phyloP scores from a whole-genome alignment of 2,113 vertebrate species.

The Phyllopteryx taeniolatus region DNA sequence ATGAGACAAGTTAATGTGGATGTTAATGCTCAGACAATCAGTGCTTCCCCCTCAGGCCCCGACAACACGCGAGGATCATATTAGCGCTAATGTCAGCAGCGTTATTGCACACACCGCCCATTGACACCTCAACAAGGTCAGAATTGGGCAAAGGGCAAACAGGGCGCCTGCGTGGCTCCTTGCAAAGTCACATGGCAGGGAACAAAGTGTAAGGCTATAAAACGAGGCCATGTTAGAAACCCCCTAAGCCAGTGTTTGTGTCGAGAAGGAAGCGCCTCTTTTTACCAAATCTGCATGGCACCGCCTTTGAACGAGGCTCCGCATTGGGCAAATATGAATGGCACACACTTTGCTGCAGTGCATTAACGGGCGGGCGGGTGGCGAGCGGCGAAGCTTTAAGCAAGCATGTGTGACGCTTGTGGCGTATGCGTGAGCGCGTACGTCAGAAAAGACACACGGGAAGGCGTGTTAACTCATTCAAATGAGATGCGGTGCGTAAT shows the following conservation, averaged over 20 bases:
- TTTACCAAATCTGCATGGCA: constrained; percentile 16
- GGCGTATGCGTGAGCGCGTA: constrained; percentile 53
- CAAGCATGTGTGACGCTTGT: constrained; percentile 44
- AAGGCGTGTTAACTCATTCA: constrained; percentile 79
- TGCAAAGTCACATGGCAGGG: constrained; percentile 36
- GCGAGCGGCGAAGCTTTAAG: neutral
- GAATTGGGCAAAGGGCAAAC: constrained; percentile 33
- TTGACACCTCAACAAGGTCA: constrained; percentile 55
- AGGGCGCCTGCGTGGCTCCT: constrained; percentile 7
- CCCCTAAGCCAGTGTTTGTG: constrained; percentile 8
- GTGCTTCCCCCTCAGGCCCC: constrained; percentile 57
- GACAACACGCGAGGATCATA: constrained; percentile 68
- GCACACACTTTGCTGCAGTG: constrained; percentile 24
- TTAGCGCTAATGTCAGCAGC: constrained; percentile 65
- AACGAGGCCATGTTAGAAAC: constrained; percentile 3
- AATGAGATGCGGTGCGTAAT: constrained; percentile 72
- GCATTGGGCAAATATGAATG: constrained; percentile 57
- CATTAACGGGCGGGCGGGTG: neutral
- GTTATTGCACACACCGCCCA: constrained; percentile 55
- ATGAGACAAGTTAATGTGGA: constrained; percentile 67
- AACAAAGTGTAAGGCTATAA: constrained; percentile 18
- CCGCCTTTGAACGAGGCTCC: constrained; percentile 37
- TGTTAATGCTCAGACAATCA: constrained; percentile 71
- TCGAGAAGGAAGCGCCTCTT: neutral
- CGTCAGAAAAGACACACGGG: constrained; percentile 52